Base-by-base conservation (phyloP, 2,888 invertebrate genomes). In the Podotricha telesiphe region DNA sequence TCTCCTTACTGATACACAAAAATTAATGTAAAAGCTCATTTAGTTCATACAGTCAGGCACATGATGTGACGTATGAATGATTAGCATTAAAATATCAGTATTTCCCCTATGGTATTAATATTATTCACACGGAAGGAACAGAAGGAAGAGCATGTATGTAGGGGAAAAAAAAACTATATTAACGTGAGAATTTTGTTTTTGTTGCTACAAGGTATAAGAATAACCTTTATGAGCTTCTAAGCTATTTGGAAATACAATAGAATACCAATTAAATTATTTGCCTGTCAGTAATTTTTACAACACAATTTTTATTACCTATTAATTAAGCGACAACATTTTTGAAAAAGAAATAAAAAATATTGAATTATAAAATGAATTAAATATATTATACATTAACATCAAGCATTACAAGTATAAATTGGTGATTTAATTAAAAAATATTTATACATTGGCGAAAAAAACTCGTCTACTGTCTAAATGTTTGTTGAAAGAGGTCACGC, bases 401-500 rank as follows among this genome's bases (percentile, higher is more conserved):
- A n/a, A 22, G n/a, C 37, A 42, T 13, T 1, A 13, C 13, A 42
- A 42, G 11, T 22, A 53, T 28, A 22, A 28, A 28, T 28, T 53
- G 15, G 22, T 4, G 50, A 28, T 22, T 7, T 53, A 13, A 28
- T n/a, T n/a, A 28, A 3, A 8, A 53, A 8, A 17, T 5, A 11
- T 5, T 58, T 61, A 59, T 10, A 37, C 15, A 37, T 48, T 64
- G 45, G 15, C 59, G 37, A 68, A 50, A 17, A 73, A 13, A 1
- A 20, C n/a, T 19, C 58, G 67, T 51, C 80, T 77, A 20, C 72
- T 76, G 0, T 67, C 70, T 4, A 71, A 13, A 66, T 82, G 82
- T 68, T 85, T 83, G 77, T 83, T 83, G 63, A 78, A 67, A 2
- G 82, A 77, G 0, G 71, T 68, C 0, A 74, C 70, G 69, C 88